These are phyloP conservation scores for Deilephila porcellus DNA, from an alignment of 2,888 invertebrate species.

Conservation along the genomic window DNA sequence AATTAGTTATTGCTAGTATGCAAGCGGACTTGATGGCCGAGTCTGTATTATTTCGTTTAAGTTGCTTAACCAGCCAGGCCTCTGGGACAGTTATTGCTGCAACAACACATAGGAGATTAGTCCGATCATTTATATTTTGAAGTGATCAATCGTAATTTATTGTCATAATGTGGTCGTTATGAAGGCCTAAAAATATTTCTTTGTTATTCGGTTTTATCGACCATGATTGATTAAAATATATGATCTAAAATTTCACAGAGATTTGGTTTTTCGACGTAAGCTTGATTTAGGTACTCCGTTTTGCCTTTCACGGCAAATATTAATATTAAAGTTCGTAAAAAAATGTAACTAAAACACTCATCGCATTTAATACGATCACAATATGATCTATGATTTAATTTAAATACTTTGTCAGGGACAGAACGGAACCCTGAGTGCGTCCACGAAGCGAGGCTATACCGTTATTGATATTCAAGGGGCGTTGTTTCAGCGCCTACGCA, in stretches of 20 bases:
- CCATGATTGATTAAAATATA: too few relatives aligned
- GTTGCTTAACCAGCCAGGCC: constrained; percentile 54
- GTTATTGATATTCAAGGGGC: constrained; percentile 64
- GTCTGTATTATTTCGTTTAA: constrained; percentile 53
- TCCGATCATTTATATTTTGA: neutral
- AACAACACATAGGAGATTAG: neutral
- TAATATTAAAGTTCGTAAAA: too few relatives aligned
- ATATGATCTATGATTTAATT: too few relatives aligned
- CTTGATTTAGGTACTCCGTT: too few relatives aligned
- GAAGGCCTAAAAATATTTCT: too few relatives aligned
- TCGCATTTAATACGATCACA: too few relatives aligned
- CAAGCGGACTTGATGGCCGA: neutral
- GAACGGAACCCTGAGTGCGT: neutral
- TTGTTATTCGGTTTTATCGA: too few relatives aligned
- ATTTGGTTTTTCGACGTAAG: too few relatives aligned
- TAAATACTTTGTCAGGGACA: neutral
- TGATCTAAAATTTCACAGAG: too few relatives aligned
- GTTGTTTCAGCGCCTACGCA: constrained; percentile 56
- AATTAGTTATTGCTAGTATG: constrained; percentile 33
- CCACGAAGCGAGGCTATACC: neutral
- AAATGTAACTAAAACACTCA: too few relatives aligned
- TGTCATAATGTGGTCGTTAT: too few relatives aligned
- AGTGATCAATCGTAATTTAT: neutral
- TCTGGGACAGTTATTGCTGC: neutral
- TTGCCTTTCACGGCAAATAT: too few relatives aligned